Evolutionary conservation across 1,140 invertebrate species (phyloP).

Genomic region (Nasonia giraulti): DNA sequence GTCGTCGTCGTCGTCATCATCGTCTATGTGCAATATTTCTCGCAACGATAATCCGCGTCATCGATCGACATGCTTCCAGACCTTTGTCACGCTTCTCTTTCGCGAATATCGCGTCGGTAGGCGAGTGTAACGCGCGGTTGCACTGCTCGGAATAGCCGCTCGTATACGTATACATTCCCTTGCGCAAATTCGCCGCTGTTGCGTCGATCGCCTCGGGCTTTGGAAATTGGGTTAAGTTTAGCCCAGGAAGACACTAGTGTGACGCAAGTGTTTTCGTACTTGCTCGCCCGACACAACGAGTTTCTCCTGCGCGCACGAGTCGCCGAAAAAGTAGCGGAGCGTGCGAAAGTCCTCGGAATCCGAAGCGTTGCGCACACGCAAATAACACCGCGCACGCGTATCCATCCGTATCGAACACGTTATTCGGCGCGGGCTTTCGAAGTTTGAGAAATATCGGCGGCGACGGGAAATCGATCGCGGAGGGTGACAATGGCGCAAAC

Average conservation of each 20-base stretch:
- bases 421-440: background rate
- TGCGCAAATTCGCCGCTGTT: background rate
- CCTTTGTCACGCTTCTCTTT: background rate
- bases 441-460: slow-evolving; percentile 7
- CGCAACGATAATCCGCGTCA: background rate
- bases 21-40: background rate
- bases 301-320: no score
- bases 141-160: background rate
- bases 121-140: no score
- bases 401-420: background rate
- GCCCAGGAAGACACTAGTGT: no score
- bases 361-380: background rate
- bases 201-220: background rate
- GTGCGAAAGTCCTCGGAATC: background rate
- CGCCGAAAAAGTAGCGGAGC: background rate
- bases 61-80: background rate
- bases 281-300: no score
- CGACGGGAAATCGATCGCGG: slow-evolving; percentile 13
- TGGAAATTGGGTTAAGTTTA: background rate
- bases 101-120: background rate
- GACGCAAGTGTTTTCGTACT: no score
- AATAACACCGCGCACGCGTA: background rate
- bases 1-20: no score
- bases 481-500: background rate
- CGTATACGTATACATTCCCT: background rate